phyloP scores from a whole-genome alignment of 2,113 vertebrate species.

The Cairina moschata region DNA sequence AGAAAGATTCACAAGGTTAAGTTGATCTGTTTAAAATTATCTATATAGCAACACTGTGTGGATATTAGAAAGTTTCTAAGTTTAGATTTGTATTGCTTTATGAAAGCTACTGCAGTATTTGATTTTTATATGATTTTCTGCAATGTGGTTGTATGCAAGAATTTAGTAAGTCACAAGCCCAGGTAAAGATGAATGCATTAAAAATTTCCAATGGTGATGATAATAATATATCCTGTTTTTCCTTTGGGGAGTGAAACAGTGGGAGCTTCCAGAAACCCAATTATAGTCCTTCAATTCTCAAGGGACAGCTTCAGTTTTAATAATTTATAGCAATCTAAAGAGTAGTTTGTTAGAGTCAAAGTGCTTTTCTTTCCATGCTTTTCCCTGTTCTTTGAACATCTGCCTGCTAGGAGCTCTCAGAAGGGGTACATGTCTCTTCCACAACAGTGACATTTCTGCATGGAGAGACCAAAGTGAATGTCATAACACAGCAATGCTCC shows the following conservation, averaged over 20 bases:
- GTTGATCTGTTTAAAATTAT: conserved; percentile 41
- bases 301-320: neutral
- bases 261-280: neutral
- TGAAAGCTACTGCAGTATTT: neutral
- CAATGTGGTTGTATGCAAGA: neutral
- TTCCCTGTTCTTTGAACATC: neutral
- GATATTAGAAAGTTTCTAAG: neutral
- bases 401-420: neutral
- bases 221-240: neutral
- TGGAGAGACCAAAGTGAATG: neutral
- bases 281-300: neutral
- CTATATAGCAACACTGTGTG: neutral
- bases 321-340: neutral
- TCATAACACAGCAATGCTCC: neutral
- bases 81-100: neutral
- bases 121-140: neutral
- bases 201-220: neutral
- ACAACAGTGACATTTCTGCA: neutral
- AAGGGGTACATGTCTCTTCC: neutral
- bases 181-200: neutral
- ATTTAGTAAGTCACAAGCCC: neutral
- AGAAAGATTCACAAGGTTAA: conserved; percentile 24
- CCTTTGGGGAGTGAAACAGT: neutral
- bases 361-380: neutral
- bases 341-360: neutral